Evolutionary conservation across 2,113 vertebrate species (phyloP), one percentile per base, ranked within the genome.

Genomic region (Chitala chitala): DNA sequence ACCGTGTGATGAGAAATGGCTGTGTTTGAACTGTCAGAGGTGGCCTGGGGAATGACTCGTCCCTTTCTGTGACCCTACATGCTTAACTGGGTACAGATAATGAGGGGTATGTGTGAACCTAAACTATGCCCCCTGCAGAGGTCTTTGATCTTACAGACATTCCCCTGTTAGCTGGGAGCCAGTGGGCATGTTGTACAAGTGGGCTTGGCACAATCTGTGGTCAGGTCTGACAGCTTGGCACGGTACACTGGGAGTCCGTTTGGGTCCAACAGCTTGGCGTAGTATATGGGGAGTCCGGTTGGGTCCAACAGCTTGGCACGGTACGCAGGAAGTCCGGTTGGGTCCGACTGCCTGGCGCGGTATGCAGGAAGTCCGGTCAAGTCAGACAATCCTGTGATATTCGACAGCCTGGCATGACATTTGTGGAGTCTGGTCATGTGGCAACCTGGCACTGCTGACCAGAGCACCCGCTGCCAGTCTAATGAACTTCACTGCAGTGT

Each of bases 401-500:
- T 58, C 72, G 9, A 15, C 58, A 17, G 26, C 58, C 72, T n/a
- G n/a, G n/a, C n/a, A n/a, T n/a, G n/a, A n/a, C n/a, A n/a, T n/a
- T n/a, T n/a, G n/a, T n/a, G n/a, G n/a, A n/a, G n/a, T n/a, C n/a
- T n/a, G n/a, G n/a, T n/a, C n/a, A n/a, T n/a, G n/a, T n/a, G n/a
- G n/a, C n/a, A n/a, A n/a, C n/a, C n/a, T 73, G 71, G 56, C 71
- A 9, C 26, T 51, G 44, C 0, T 8, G 29, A 10, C 1, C 12
- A 66, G 54, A 48, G 69, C 76, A 55, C 73, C 75, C 55, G 75
- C 76, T 42, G 73, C 22, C 76, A 65, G 73, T 71, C 75, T 71
- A 81, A 82, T 82, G 71, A 78, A 81, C 79, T 78, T 76, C 72
- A 71, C 69, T 61, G 40, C 72, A 66, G 72, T 26, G 69, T 75